Evolutionary conservation across 2,113 vertebrate genomes (phyloP).

Genomic region (Mixornis gularis): DNA sequence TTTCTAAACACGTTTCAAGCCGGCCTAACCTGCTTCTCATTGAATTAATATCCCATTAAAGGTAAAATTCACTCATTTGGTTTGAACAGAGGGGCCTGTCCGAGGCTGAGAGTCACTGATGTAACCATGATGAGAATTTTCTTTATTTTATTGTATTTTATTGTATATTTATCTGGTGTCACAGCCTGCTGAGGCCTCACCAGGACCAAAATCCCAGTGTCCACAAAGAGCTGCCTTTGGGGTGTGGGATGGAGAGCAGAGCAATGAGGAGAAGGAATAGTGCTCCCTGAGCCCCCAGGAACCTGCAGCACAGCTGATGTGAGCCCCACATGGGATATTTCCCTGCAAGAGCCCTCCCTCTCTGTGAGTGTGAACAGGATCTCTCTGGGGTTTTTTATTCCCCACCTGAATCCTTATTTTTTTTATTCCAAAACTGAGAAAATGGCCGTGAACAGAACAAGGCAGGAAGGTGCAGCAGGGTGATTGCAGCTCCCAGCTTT

Average conservation of each 20-base stretch:
- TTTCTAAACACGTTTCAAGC: not conserved
- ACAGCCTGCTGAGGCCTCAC: not conserved
- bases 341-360: not conserved
- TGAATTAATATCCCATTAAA: not conserved
- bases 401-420: no score
- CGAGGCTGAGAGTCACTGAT: not conserved
- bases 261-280: not conserved
- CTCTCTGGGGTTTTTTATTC: not conserved
- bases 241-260: not conserved
- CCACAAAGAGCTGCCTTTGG: not conserved
- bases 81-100: not conserved
- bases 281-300: not conserved
- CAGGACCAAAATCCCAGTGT: not conserved
- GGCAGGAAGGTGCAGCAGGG: not conserved
- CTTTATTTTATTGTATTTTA: not conserved
- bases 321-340: not conserved
- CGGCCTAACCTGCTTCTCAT: not conserved
- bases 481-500: not conserved
- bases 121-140: accelerated
- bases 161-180: not conserved
- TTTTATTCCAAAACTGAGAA: not conserved
- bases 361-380: not conserved
- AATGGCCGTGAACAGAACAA: not conserved
- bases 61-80: not conserved
- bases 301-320: not conserved